These are phyloP conservation scores for Drosophila auraria DNA, from an alignment of 1,140 invertebrate species.

Conservation along the genomic window DNA sequence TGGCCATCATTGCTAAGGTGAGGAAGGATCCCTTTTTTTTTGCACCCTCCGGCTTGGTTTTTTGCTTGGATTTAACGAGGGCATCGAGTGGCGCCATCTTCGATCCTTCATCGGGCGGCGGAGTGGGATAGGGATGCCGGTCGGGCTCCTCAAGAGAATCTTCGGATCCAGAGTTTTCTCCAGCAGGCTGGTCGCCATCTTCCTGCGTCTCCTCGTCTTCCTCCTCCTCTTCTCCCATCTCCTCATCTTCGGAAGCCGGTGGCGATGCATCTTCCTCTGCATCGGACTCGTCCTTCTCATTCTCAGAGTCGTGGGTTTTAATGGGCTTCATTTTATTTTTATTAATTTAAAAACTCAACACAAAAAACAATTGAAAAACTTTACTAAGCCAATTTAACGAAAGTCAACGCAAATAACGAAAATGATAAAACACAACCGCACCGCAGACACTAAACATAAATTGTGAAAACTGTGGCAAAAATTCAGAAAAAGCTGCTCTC, in stretches of 20 bases:
- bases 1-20: conserved; percentile 19
- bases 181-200: neutral
- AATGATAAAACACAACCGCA: neutral
- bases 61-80: neutral
- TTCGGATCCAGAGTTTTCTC: neutral
- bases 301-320: neutral
- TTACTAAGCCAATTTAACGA: neutral
- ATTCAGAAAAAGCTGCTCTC: neutral
- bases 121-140: conserved; percentile 45
- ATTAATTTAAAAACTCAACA: neutral
- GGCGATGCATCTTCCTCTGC: conserved; percentile 1
- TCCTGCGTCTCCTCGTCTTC: neutral
- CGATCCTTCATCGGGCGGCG: conserved; percentile 39
- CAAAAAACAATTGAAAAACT: neutral
- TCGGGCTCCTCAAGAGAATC: neutral
- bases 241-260: neutral
- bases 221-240: conserved; percentile 3
- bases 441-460: neutral
- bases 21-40: neutral
- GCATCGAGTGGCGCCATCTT: conserved; percentile 14
- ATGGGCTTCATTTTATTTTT: conserved; percentile 1
- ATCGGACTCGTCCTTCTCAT: neutral
- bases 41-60: neutral
- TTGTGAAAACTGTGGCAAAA: no score
- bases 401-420: neutral